phyloP scores from a whole-genome alignment of 2,797 vertebrate species.

The Meriones psammophilus region DNA sequence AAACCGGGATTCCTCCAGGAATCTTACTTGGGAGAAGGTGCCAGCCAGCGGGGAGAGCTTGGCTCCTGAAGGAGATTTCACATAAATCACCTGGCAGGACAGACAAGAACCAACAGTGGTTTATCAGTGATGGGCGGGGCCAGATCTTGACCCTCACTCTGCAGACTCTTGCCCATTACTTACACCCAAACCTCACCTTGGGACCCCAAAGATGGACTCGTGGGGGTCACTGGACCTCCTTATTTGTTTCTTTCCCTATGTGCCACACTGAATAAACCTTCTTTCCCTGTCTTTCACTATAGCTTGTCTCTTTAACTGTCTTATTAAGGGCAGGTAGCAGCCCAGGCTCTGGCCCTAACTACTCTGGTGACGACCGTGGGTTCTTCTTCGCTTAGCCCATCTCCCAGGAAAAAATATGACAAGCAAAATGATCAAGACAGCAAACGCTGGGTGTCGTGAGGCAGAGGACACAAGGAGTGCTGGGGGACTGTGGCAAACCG shows the following conservation, averaged over 20 bases:
- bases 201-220: neutral
- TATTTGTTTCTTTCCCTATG: neutral
- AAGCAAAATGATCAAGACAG: neutral
- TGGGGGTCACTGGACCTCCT: neutral
- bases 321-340: neutral
- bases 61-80: neutral
- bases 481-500: neutral
- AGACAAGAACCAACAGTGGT: neutral
- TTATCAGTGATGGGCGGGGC: neutral
- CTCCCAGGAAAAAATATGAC: neutral
- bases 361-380: neutral
- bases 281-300: neutral
- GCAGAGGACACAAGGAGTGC: neutral
- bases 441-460: neutral
- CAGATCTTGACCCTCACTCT: neutral
- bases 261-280: neutral
- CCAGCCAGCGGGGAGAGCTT: neutral
- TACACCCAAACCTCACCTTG: neutral
- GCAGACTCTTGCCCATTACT: neutral
- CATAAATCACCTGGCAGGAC: neutral
- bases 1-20: neutral
- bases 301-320: neutral
- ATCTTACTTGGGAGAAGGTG: neutral
- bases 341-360: too few species aligned
- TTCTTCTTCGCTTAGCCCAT: neutral